Base-by-base conservation (phyloP, 2,888 invertebrate species). In the Lycocerus yunnanus region DNA sequence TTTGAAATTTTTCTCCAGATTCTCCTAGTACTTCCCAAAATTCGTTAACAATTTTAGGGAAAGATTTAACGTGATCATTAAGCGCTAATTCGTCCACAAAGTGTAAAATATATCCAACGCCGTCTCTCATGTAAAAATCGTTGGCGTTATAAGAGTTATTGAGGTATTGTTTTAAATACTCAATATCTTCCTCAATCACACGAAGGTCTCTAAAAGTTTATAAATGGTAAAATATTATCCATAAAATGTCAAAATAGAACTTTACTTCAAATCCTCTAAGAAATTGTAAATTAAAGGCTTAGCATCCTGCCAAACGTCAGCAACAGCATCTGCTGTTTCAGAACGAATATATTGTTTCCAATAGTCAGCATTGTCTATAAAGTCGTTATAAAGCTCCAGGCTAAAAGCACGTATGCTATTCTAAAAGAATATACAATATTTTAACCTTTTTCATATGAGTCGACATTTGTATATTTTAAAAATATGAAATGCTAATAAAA, bases 1-100 rank as follows among this genome's bases (percentile, higher is more conserved):
- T 92, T 66, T 94, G 92, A 15, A 95, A 90, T 0, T 94, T 94
- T 79, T 92, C 90, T 9, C 95, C 95, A 0, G 95, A 95, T 70
- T 95, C 94, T 0, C 95, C 95, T 94, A 95, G 94, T 80, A 94
- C 92, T 5, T 94, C 93, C 94, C 94, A 95, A 83, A 95, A 90
- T 85, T 95, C 95, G 66, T 93, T 93, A 0, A 95, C 89, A 18
- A 95, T 94, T 66, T 93, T 93, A 0, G 95, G 95, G 68, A 95
- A 83, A 0, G 93, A 93, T 81, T 95, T 92, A 79, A 95, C 91
- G 83, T 95, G 94, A 75, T 92, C 92, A 73, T 92, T 89, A 66
- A 95, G 89, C 0, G 95, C 93, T 84, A 95, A 88, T 84, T 96
- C 95, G 80, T 96, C 95, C 61, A 94, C 86, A 1, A 95, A 89